These are phyloP conservation scores for Okamejei kenojei DNA, from an alignment of 2,797 vertebrate species.

Conservation along the genomic window DNA sequence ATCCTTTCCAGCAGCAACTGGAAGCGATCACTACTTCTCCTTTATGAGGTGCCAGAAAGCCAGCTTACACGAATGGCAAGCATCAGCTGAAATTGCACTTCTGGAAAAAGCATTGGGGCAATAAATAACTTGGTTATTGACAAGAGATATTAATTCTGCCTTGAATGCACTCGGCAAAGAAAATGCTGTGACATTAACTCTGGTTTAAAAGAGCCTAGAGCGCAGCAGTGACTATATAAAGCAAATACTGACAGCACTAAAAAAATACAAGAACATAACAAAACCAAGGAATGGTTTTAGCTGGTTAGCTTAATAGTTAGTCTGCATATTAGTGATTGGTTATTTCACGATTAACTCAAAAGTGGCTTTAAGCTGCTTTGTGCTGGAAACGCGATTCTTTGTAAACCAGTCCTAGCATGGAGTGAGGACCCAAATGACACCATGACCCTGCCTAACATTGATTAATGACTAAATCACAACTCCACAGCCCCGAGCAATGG, in stretches of 20 bases:
- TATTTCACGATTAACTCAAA: neutral
- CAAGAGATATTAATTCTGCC: neutral
- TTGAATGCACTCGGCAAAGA: neutral
- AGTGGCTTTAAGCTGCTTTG: neutral
- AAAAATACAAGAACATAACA: neutral
- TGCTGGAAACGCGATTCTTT: neutral
- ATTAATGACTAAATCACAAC: conserved; percentile 15
- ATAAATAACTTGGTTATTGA: too few species aligned
- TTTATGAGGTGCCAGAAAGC: too few species aligned
- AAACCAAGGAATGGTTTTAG: neutral
- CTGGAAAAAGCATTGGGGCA: too few species aligned
- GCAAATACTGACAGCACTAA: neutral
- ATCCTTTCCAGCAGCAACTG: too few species aligned
- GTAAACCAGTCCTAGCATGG: neutral
- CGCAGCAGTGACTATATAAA: neutral
- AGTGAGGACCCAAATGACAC: neutral
- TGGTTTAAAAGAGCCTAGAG: neutral
- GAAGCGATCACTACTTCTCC: too few species aligned
- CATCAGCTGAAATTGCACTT: too few species aligned
- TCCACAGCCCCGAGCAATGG: neutral
- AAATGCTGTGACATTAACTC: neutral
- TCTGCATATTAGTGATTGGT: neutral
- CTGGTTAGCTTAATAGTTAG: neutral
- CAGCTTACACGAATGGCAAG: too few species aligned
- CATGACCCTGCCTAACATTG: conserved; percentile 27